phyloP scores from a whole-genome alignment of 2,888 invertebrate species.

The Plebejus argus region DNA sequence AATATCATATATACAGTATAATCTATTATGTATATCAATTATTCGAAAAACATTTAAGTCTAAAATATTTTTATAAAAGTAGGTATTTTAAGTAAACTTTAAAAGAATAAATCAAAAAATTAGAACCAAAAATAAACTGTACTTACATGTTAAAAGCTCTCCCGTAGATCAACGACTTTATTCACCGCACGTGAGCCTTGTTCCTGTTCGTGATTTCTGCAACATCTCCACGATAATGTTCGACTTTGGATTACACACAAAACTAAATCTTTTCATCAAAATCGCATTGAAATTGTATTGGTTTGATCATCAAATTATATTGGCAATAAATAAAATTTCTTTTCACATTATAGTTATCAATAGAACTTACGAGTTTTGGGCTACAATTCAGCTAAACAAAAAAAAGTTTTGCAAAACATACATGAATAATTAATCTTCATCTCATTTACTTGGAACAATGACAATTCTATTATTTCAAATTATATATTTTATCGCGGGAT shows the following conservation, averaged over 20 bases:
- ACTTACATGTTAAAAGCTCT: not conserved
- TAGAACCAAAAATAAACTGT: not conserved
- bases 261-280: constrained; percentile 18
- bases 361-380: not conserved
- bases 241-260: constrained; percentile 41
- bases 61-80: not conserved
- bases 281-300: constrained; percentile 6
- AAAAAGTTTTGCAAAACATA: not conserved
- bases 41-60: too few species aligned
- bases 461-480: too few species aligned
- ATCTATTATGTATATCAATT: too few species aligned
- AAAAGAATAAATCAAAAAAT: not conserved
- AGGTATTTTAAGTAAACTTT: not conserved
- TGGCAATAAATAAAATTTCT: not conserved
- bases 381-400: not conserved
- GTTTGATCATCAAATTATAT: not conserved
- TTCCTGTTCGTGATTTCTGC: constrained; percentile 68
- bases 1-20: too few species aligned
- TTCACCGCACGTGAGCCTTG: constrained; percentile 70
- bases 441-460: too few species aligned
- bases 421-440: not conserved
- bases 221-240: constrained; percentile 59
- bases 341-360: not conserved
- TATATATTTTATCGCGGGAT: too few species aligned
- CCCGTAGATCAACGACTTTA: constrained; percentile 33